Evolutionary conservation across 2,888 invertebrate species (phyloP), one percentile per base, ranked within the genome.

Genomic region (Leucoma salicis): DNA sequence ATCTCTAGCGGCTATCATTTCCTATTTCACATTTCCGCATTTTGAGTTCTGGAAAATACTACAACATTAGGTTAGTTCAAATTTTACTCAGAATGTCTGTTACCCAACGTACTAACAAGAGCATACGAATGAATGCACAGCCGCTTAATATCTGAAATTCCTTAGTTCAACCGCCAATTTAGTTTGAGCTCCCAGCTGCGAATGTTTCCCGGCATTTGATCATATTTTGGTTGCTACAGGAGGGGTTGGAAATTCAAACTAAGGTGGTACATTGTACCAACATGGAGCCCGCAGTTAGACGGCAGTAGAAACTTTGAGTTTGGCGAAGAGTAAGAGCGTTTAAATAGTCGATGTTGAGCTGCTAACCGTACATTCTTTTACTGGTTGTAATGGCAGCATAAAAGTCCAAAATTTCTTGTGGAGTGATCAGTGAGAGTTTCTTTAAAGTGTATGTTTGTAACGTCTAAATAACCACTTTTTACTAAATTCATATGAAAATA

Each of bases 121-220:
- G 74, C 70, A 74, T 68, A 71, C 66, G 67, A 75, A 81, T 71
- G 66, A 72, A 65, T 67, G 67, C 66, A 70, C 74, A 65, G 75
- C 74, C 77, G 75, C 78, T 82, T 87, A 85, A 86, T 86, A 84
- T 82, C 84, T 78, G 70, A 70, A 75, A 88, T 87, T 83, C 84
- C 84, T 78, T 55, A 55, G 60, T 57, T 15, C 49, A 63, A 55
- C 62, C 56, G 49, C 87, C 82, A 81, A 49, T 49, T 32, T 55
- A 49, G 33, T 27, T 48, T 53, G 77, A 67, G 34, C 71, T 55
- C 42, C 39, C 41, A 54, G 47, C 44, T 49, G 50, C 35, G 35
- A 41, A 40, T 54, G 53, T 44, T 49, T 51, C 46, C 46, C 51
- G 24, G 46, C 36, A 46, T 35, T 10, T 32, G 32, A 21, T 46